Percentiles rank a stretch among this genome's conserved stretches.
These are phyloP conservation scores for Platygyra sinensis DNA, from an alignment of 64 coral and sea anemone species.

Conservation along the genomic window DNA sequence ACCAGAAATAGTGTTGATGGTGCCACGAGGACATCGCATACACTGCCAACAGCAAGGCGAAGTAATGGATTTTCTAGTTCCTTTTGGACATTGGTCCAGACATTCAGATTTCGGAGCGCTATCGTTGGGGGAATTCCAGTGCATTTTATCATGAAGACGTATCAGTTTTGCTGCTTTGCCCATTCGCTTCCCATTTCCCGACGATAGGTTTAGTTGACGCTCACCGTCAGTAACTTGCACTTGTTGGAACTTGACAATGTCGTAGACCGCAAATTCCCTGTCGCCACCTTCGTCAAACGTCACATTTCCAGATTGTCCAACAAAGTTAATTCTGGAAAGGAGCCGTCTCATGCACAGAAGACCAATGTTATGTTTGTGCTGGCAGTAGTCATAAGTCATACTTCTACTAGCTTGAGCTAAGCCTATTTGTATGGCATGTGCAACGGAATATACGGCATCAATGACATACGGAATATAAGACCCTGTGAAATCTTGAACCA, in stretches of 20 bases:
- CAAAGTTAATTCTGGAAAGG: conserved; percentile 15
- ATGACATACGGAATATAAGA: conserved; percentile 51
- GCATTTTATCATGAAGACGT: background rate
- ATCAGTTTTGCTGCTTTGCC: background rate
- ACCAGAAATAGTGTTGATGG: conserved; percentile 15
- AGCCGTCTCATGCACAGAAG: background rate
- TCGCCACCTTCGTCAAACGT: conserved; percentile 38
- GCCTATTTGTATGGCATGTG: conserved; percentile 48
- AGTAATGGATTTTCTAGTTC: conserved; percentile 33
- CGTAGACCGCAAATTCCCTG: conserved; percentile 5
- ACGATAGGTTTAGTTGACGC: background rate
- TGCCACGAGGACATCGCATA: conserved; percentile 14
- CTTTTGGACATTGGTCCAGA: conserved; percentile 50
- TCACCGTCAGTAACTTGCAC: background rate
- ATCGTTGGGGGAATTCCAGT: background rate
- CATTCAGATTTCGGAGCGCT: conserved; percentile 58
- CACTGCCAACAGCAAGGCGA: conserved; percentile 76
- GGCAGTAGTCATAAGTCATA: background rate
- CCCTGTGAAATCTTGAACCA: conserved; percentile 3
- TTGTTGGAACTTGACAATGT: conserved; percentile 40
- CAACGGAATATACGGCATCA: conserved; percentile 69
- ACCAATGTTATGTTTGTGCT: background rate
- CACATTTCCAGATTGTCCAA: conserved; percentile 25
- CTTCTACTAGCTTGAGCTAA: background rate
- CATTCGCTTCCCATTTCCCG: background rate